A percentile compares a stretch with the other conserved stretches of the same genome.
phyloP scores from a whole-genome alignment of 2,113 vertebrate species.

The Nannobrachium achirus region DNA sequence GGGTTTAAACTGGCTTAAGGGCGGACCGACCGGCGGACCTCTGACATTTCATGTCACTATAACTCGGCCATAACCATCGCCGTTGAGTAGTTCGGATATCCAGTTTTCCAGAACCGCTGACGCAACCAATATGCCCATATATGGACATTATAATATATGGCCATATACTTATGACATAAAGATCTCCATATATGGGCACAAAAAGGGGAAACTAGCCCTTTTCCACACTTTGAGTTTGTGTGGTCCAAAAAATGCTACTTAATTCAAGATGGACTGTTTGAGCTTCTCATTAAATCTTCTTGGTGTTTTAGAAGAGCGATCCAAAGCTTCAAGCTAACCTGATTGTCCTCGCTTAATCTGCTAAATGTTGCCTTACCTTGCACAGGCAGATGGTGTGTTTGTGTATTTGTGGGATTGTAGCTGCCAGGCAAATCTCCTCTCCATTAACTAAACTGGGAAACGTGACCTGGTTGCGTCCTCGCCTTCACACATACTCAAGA shows the following conservation, averaged over 20 bases:
- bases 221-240: conserved; percentile 5
- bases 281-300: conserved; percentile 32
- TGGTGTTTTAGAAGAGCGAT: conserved; percentile 28
- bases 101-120: too few species aligned
- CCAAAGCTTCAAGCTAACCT: conserved; percentile 39
- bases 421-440: conserved; percentile 46
- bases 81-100: too few species aligned
- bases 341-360: conserved; percentile 52
- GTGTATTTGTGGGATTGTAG: conserved; percentile 55
- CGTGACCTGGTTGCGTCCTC: conserved; percentile 44
- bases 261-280: conserved; percentile 19
- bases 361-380: conserved; percentile 51
- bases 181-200: too few species aligned
- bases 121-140: too few species aligned
- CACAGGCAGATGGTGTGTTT: conserved; percentile 41
- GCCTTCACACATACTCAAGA: too few species aligned
- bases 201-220: too few species aligned
- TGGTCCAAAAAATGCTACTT: conserved; percentile 19
- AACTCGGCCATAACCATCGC: too few species aligned
- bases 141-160: too few species aligned
- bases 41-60: too few species aligned
- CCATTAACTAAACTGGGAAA: conserved; percentile 39
- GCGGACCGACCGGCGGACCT: too few species aligned
- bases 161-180: too few species aligned
- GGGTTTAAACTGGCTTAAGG: too few species aligned